Conservation (phyloP, 53 echinoderm and acorn worm genomes). For the Pentamera pediparva region DNA sequence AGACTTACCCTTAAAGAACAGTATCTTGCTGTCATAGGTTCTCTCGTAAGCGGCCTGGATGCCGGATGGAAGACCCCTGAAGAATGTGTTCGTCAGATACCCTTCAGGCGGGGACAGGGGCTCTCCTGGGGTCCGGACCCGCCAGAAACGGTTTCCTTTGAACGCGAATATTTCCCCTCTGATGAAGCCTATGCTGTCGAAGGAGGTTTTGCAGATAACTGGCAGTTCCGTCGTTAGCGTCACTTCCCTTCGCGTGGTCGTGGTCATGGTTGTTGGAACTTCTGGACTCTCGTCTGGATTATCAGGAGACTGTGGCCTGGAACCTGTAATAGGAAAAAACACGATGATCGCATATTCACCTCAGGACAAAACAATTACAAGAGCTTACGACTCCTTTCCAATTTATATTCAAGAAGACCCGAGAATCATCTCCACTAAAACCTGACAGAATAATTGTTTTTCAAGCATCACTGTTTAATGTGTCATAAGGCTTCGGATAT, state of each 20-base stretch:
- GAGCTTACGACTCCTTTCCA: no score
- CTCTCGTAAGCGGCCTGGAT: constrained; percentile 89
- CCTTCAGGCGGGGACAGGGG: constrained; percentile 54
- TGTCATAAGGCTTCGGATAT: no score
- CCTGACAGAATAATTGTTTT: no score
- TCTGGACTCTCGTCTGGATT: not conserved
- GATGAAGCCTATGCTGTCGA: constrained; percentile 55
- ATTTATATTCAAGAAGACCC: no score
- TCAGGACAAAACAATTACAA: no score
- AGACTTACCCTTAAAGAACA: constrained; percentile 84
- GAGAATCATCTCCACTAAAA: no score
- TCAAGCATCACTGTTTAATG: no score
- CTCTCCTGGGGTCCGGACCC: constrained; percentile 52
- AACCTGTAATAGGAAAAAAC: not conserved
- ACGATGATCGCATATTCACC: no score
- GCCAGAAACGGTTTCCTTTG: constrained; percentile 70
- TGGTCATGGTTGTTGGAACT: constrained; percentile 12
- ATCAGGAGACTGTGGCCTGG: not conserved
- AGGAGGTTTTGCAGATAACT: constrained; percentile 49
- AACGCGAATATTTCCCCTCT: constrained; percentile 87
- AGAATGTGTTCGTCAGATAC: constrained; percentile 55
- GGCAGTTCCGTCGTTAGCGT: constrained; percentile 13
- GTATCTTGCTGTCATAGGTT: constrained; percentile 62
- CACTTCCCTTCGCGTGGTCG: not conserved
- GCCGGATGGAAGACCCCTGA: constrained; percentile 56